phyloP scores from a whole-genome alignment of 1,140 invertebrate genomes.

The Drosophila guanche region DNA sequence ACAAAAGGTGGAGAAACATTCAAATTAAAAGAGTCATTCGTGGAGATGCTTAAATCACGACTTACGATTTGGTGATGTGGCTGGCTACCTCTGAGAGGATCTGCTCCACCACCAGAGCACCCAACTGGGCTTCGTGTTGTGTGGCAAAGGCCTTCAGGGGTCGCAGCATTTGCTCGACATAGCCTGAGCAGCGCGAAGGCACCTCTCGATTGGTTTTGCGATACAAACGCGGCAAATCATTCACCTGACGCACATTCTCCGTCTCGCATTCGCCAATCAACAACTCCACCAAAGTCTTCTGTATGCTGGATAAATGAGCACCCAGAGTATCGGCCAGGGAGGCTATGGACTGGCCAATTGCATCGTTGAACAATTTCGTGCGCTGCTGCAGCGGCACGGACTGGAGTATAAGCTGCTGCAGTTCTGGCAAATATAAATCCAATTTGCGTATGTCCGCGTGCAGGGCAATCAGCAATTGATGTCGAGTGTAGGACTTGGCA shows the following conservation, averaged over 20 bases:
- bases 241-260: slow-evolving; percentile 86
- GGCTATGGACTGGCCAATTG: slow-evolving; percentile 58
- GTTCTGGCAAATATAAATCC: slow-evolving; percentile 46
- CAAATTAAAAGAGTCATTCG: background rate
- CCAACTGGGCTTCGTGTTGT: slow-evolving; percentile 85
- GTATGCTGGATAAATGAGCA: slow-evolving; percentile 48
- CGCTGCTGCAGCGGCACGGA: slow-evolving; percentile 43
- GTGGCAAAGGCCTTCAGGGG: slow-evolving; percentile 87
- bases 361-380: slow-evolving; percentile 47
- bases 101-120: slow-evolving; percentile 84
- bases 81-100: slow-evolving; percentile 86
- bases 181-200: slow-evolving; percentile 90
- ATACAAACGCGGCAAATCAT: slow-evolving; percentile 96
- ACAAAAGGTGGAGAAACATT: slow-evolving; percentile 42
- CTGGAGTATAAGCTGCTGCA: slow-evolving; percentile 48
- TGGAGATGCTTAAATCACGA: slow-evolving; percentile 37
- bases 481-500: slow-evolving; percentile 29
- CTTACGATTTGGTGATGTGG: slow-evolving; percentile 88
- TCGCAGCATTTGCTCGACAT: slow-evolving; percentile 89
- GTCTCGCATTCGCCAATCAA: slow-evolving; percentile 69
- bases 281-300: slow-evolving; percentile 59
- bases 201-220: slow-evolving; percentile 95
- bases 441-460: slow-evolving; percentile 68
- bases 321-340: slow-evolving; percentile 45
- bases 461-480: slow-evolving; percentile 63